These are phyloP conservation scores for Spisula subtruncata DNA, from an alignment of 2,888 invertebrate species.

Conservation along the genomic window DNA sequence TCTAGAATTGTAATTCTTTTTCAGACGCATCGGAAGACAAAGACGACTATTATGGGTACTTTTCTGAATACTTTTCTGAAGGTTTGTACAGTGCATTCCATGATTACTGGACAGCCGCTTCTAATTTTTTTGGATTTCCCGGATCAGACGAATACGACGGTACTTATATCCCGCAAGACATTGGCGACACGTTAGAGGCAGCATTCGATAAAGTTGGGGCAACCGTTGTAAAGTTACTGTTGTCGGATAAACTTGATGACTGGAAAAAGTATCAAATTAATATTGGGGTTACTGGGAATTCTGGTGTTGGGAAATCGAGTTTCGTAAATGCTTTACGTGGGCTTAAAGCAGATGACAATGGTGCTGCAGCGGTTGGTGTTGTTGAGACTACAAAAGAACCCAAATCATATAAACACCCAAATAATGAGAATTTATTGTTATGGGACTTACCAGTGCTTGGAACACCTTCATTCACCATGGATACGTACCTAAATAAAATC, in stretches of 20 bases:
- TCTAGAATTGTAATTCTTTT: too few relatives aligned
- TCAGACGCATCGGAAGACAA: too few relatives aligned
- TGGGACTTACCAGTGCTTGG: constrained; percentile 70
- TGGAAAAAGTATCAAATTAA: constrained; percentile 47
- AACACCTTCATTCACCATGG: constrained; percentile 54
- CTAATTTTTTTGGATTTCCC: too few relatives aligned
- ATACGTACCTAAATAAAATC: constrained; percentile 49
- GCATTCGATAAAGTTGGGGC: not conserved
- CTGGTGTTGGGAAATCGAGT: constrained; percentile 61
- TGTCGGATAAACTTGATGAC: not conserved
- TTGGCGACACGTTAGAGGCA: not conserved
- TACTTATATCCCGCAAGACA: not conserved
- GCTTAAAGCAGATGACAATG: constrained; percentile 46
- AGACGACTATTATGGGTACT: too few relatives aligned
- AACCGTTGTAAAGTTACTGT: not conserved
- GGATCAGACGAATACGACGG: not conserved
- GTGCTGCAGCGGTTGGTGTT: constrained; percentile 55
- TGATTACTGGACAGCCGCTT: too few relatives aligned
- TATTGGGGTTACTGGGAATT: constrained; percentile 56
- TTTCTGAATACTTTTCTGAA: too few relatives aligned
- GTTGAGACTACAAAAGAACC: constrained; percentile 48
- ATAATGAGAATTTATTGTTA: constrained; percentile 52
- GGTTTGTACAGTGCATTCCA: too few relatives aligned
- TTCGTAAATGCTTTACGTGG: constrained; percentile 61
- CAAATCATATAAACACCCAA: constrained; percentile 49